These are phyloP conservation scores for Marmota flaviventris DNA, from an alignment of 2,113 vertebrate species.

Conservation along the genomic window DNA sequence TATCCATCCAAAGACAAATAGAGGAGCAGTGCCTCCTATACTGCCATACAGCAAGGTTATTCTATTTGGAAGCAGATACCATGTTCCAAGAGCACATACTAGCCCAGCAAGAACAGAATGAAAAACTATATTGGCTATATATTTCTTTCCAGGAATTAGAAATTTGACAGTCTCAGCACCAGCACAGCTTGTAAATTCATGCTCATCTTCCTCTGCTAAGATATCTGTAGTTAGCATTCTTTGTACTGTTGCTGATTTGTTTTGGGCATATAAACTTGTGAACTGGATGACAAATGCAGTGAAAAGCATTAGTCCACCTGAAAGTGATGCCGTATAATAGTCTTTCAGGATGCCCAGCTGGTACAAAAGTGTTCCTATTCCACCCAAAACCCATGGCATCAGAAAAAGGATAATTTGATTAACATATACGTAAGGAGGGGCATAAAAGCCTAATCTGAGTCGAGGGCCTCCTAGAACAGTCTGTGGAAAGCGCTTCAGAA, in stretches of 20 bases:
- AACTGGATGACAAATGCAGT: conserved; percentile 92
- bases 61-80: conserved; percentile 96
- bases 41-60: conserved; percentile 92
- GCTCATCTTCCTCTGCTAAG: conserved; percentile 96
- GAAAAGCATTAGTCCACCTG: conserved; percentile 94
- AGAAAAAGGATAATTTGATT: conserved; percentile 96
- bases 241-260: conserved; percentile 91
- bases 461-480: conserved; percentile 96
- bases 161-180: conserved; percentile 96
- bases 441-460: conserved; percentile 96
- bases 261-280: conserved; percentile 90
- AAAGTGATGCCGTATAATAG: conserved; percentile 89
- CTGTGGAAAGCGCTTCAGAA: conserved; percentile 98
- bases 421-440: conserved; percentile 95
- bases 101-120: conserved; percentile 94
- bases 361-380: conserved; percentile 94
- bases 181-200: conserved; percentile 96
- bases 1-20: conserved; percentile 96
- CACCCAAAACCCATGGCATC: conserved; percentile 96
- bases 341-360: conserved; percentile 93
- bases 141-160: conserved; percentile 97
- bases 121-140: conserved; percentile 92
- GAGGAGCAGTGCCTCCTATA: conserved; percentile 88
- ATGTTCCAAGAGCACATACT: conserved; percentile 96
- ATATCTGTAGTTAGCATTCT: conserved; percentile 92